Base-by-base conservation (phyloP, 2,888 invertebrate species). In the Philereme vetulata region DNA sequence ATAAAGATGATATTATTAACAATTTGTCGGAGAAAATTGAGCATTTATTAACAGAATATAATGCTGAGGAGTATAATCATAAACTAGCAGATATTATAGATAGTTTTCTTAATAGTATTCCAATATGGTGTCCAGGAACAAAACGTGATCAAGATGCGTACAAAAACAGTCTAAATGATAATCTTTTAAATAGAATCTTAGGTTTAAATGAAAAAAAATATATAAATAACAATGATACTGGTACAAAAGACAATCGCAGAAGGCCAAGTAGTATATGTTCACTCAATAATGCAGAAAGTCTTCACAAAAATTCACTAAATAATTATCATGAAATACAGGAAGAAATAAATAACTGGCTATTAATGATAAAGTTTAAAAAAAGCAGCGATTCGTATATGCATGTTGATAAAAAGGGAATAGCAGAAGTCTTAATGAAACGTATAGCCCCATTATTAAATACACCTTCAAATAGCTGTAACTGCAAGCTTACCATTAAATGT, bases 21-120 rank as follows among this genome's bases (percentile, higher is more conserved):
- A 62, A 75, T 36, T 70, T 88, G 4, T 70, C 80, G 5, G 72
- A 77, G 4, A 77, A 75, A 45, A 67, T 88, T 4, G 64, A 70
- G n/a, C 56, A 61, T 9, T 58, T 81, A 4, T 59, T 43, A 9
- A 45, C 64, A 4, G 59, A 51, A 34, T 65, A 70, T 35, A 62
- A 64, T 7, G 45, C 59, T 4, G 49, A 65, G 0, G 47, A 59
- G 5, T 80, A 82, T 52, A 71, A 79, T 54, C 43, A 47, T 1
- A 75, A 72, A 47, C 45, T 82, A 0, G 75, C 66, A 55, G 35
- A 48, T 34, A 72, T 75, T 64, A 78, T 85, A 40, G 72, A 81
- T 5, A 52, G 70, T 0, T 80, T 77, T 53, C 48, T 88, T 9
- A 71, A 74, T 33, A 62, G 64, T 5, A 48, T 84, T 8, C 78